Conservation (phyloP, 2,888 invertebrate species). For the Odontothrips loti region DNA sequence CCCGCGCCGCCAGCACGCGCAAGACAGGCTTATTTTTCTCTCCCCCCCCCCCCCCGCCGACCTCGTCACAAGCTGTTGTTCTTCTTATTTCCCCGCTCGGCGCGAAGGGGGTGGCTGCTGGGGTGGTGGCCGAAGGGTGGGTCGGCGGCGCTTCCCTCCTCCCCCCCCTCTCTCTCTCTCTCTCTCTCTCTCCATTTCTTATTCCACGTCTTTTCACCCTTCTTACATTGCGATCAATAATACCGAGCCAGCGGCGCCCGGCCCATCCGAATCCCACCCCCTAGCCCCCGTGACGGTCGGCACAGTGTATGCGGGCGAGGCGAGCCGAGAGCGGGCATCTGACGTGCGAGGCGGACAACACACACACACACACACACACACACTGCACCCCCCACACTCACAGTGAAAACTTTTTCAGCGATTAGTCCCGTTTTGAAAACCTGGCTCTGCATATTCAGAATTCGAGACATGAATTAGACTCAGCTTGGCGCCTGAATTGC, state of each 20-base stretch:
- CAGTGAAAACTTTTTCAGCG: no score
- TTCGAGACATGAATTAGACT: no score
- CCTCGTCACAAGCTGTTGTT: slow-evolving; percentile 2
- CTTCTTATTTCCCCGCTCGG: neutral
- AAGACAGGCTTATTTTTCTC: slow-evolving; percentile 21
- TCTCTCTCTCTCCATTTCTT: slow-evolving; percentile 9
- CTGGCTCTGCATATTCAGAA: no score
- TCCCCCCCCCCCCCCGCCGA: neutral
- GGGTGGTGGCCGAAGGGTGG: neutral
- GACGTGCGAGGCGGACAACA: no score
- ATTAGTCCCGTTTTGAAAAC: no score
- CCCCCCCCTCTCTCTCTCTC: neutral
- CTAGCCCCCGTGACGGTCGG: neutral
- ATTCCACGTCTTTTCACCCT: slow-evolving; percentile 24
- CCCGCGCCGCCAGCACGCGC: neutral
- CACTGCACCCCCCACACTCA: no score
- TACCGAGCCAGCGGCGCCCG: neutral
- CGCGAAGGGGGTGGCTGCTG: neutral
- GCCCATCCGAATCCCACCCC: neutral
- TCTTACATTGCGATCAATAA: slow-evolving; percentile 26
- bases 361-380: no score
- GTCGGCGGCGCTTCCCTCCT: neutral
- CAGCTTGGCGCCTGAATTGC: no score
- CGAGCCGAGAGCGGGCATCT: no score
- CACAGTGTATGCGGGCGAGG: neutral